Evolutionary conservation across 2,113 vertebrate species (phyloP).

Genomic region (Percopsis transmontana): DNA sequence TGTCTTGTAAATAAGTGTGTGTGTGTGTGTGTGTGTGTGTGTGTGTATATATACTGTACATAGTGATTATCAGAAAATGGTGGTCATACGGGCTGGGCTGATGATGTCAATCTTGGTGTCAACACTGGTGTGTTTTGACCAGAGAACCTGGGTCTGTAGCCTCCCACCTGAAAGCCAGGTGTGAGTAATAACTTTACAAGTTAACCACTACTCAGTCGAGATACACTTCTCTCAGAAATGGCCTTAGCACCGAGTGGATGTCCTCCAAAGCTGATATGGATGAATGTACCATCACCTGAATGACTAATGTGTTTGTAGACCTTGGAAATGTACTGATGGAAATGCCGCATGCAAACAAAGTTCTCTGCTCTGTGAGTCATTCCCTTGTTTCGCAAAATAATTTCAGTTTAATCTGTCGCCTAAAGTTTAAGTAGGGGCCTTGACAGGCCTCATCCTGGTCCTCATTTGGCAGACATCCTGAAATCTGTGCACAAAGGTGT

Average conservation of each 20-base stretch:
- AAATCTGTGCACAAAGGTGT: constrained; percentile 47
- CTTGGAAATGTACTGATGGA: constrained; percentile 59
- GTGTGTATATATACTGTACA: constrained; percentile 75
- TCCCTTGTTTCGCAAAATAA: constrained; percentile 25
- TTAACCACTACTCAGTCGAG: constrained; percentile 74
- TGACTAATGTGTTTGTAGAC: constrained; percentile 53
- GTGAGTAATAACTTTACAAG: constrained; percentile 53
- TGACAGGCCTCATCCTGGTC: constrained; percentile 32
- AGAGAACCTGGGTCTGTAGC: constrained; percentile 7
- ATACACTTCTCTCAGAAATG: constrained; percentile 59
- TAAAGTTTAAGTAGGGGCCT: constrained; percentile 12
- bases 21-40: not conserved
- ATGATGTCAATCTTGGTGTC: constrained; percentile 62
- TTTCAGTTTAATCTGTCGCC: constrained; percentile 27
- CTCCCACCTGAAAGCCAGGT: constrained; percentile 36
- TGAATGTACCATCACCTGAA: constrained; percentile 66
- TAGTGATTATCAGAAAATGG: constrained; percentile 59
- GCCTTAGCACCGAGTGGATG: constrained; percentile 49
- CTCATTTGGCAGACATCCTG: constrained; percentile 39
- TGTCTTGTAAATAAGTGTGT: constrained; percentile 75
- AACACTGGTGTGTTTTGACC: constrained; percentile 35
- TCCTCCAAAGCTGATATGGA: constrained; percentile 40
- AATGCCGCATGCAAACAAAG: constrained; percentile 11
- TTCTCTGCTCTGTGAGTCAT: constrained; percentile 5
- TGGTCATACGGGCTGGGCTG: constrained; percentile 50